Evolutionary conservation across 2,113 vertebrate species (phyloP).

Genomic region (Caretta caretta): DNA sequence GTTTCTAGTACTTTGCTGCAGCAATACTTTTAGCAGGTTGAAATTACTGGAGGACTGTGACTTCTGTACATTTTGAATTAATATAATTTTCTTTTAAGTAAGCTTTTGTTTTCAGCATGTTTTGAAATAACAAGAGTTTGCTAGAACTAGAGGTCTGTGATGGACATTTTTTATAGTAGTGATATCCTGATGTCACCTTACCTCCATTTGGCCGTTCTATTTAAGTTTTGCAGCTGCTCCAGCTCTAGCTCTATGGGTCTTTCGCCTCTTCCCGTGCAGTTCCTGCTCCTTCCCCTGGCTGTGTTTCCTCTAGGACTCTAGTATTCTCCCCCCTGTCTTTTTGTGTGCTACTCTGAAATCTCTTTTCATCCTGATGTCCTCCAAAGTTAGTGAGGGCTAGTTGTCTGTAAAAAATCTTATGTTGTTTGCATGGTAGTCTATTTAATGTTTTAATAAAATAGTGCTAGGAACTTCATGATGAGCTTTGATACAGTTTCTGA

Average conservation of each 20-base stretch:
- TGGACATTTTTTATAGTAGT: not conserved
- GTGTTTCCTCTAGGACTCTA: not conserved
- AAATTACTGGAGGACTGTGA: not conserved
- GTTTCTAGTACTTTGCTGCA: conserved; percentile 14
- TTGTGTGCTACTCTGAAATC: fast-evolving
- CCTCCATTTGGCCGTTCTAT: not conserved
- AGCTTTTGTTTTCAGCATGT: not conserved
- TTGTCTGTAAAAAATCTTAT: not conserved
- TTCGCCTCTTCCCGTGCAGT: not conserved
- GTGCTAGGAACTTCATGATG: not conserved
- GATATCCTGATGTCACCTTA: not conserved
- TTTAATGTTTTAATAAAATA: not conserved
- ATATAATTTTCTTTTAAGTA: conserved; percentile 18
- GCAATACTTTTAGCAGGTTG: not conserved
- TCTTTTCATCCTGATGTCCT: not conserved
- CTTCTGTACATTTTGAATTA: not conserved
- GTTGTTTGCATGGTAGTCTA: not conserved
- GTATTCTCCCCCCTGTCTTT: not conserved
- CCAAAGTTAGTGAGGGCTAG: not conserved
- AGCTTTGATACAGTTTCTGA: not conserved
- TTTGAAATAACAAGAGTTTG: conserved; percentile 10
- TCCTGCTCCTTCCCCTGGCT: not conserved
- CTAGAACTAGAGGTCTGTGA: not conserved
- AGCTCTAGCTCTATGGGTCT: not conserved
- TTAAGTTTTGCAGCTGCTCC: conserved; percentile 11